A percentile compares a stretch with the other conserved stretches of the same genome.
Evolutionary conservation across 1,140 invertebrate species (phyloP).

Genomic region (Oncopodura yosiiana): DNA sequence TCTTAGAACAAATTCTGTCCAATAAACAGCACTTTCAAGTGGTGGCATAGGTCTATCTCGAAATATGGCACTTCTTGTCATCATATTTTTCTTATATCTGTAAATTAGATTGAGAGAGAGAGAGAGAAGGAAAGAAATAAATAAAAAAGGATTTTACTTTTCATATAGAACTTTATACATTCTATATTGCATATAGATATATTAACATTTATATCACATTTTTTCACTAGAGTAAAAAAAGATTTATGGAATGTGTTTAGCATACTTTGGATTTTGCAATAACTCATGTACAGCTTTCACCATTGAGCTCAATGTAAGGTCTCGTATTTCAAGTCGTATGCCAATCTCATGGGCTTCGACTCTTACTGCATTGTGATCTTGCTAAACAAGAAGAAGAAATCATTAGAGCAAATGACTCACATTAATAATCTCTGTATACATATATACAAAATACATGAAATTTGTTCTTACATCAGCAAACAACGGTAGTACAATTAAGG

Average conservation of each 20-base stretch:
- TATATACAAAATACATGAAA: neutral
- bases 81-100: constrained; percentile 40
- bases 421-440: neutral
- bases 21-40: constrained; percentile 35
- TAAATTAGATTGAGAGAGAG: constrained; percentile 20
- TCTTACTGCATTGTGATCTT: constrained; percentile 21
- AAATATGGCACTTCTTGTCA: constrained; percentile 37
- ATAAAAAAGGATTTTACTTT: too few species aligned
- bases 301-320: constrained; percentile 17
- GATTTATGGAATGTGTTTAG: constrained; percentile 2
- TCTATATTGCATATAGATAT: neutral
- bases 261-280: constrained; percentile 30
- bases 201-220: neutral
- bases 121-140: neutral
- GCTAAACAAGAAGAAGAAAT: constrained; percentile 1
- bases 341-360: constrained; percentile 22
- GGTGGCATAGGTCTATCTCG: constrained; percentile 44
- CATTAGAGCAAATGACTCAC: neutral
- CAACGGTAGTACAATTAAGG: constrained; percentile 27
- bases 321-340: constrained; percentile 22
- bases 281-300: constrained; percentile 17
- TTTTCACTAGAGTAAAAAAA: neutral
- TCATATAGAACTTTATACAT: too few species aligned
- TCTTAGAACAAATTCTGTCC: constrained; percentile 38
- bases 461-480: constrained; percentile 21